Conservation (phyloP, 2,888 invertebrate genomes). For the Leptinotarsa rubiginosa region DNA sequence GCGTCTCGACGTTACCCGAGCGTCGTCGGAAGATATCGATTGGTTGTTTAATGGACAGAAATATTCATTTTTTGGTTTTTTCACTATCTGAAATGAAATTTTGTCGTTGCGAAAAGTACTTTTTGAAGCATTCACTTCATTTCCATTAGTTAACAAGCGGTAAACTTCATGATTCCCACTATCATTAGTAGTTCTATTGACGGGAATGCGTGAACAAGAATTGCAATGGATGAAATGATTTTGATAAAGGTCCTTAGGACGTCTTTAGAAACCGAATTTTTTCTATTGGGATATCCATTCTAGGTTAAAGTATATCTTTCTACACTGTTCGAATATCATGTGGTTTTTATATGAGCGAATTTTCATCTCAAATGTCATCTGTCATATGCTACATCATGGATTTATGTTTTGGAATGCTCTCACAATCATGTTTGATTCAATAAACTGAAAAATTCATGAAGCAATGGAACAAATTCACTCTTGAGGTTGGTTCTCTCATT, state of each 20-base stretch:
- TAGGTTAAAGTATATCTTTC: neutral
- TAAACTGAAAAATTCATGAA: too few species aligned
- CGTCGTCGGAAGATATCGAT: conserved; percentile 38
- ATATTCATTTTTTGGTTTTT: conserved; percentile 21
- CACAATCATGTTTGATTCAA: neutral
- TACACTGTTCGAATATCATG: neutral
- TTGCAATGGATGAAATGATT: neutral
- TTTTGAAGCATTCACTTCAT: neutral
- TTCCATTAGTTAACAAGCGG: neutral
- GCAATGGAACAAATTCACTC: too few species aligned
- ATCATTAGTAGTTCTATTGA: neutral
- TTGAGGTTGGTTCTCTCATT: too few species aligned
- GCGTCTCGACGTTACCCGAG: conserved; percentile 33
- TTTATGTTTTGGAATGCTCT: neutral
- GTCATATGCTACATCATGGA: conserved; percentile 8
- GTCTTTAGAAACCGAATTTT: neutral
- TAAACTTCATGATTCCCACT: neutral
- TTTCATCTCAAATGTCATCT: neutral
- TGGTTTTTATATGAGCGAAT: neutral
- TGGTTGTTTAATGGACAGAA: conserved; percentile 24
- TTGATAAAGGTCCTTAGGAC: neutral
- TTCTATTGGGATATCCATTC: neutral
- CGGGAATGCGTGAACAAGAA: neutral
- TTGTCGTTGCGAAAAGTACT: neutral
- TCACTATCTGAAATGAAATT: neutral